Conservation (phyloP, 92 coral and sea anemone genomes). For the Zoanthus sociatus region DNA sequence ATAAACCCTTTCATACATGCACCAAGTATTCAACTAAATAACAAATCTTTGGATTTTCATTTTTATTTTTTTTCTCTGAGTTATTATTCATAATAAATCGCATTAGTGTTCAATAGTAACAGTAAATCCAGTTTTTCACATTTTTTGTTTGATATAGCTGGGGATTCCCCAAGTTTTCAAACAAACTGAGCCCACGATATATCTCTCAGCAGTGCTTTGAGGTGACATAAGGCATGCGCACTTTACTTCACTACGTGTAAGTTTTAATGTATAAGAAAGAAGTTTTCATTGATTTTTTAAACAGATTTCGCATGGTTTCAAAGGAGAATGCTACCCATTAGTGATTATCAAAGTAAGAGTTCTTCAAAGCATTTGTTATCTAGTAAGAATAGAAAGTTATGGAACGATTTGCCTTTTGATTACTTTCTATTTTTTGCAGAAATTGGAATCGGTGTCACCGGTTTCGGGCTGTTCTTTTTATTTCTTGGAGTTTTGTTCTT, state of each 20-base stretch:
- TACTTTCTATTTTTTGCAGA: slow-evolving; percentile 68
- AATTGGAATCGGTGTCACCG: slow-evolving; percentile 99
- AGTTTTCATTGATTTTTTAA: not conserved
- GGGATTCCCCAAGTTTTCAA: not conserved
- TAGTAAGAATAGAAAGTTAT: not conserved
- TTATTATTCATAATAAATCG: too few relatives aligned
- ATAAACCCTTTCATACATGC: too few relatives aligned
- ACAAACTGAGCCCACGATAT: slow-evolving; percentile 2
- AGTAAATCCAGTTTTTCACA: too few relatives aligned
- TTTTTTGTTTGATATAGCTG: slow-evolving; percentile 46
- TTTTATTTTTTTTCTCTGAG: too few relatives aligned
- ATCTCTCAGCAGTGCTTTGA: not conserved
- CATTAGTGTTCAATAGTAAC: too few relatives aligned
- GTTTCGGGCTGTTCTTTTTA: slow-evolving; percentile 96
- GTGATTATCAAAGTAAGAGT: slow-evolving; percentile 95
- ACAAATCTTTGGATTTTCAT: too few relatives aligned
- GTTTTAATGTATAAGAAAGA: not conserved
- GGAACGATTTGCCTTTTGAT: not conserved
- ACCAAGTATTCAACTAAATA: too few relatives aligned
- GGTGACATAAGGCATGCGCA: slow-evolving; percentile 53
- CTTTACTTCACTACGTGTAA: slow-evolving; percentile 64
- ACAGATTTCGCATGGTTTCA: slow-evolving; percentile 1
- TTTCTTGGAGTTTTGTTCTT: slow-evolving; percentile 95
- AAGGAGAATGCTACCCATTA: slow-evolving; percentile 88
- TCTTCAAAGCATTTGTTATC: not conserved